phyloP scores from a whole-genome alignment of 2,113 vertebrate genomes.

The Promerops cafer region DNA sequence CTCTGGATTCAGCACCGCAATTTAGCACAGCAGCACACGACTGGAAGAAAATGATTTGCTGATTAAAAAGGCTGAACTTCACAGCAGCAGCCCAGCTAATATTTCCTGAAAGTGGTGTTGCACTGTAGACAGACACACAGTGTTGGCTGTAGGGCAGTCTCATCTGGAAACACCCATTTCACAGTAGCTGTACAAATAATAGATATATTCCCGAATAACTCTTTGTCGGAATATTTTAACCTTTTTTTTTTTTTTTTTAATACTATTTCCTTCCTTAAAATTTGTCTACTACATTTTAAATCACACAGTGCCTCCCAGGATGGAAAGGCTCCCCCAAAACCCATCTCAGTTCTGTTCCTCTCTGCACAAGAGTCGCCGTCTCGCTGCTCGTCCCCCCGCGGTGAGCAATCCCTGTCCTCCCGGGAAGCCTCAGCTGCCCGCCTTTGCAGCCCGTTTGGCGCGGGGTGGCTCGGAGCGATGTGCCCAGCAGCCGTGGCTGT shows the following conservation, averaged over 20 bases:
- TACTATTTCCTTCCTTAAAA: neutral
- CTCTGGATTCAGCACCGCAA: neutral
- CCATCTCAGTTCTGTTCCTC: accelerated
- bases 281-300: neutral
- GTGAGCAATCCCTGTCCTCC: neutral
- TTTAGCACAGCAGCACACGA: neutral
- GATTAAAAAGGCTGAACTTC: neutral
- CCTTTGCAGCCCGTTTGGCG: neutral
- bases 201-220: neutral
- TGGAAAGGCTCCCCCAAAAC: neutral
- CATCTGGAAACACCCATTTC: neutral
- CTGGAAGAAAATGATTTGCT: neutral
- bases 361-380: neutral
- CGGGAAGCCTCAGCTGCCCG: neutral
- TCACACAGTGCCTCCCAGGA: neutral
- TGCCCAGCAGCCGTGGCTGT: neutral
- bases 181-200: neutral
- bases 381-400: neutral
- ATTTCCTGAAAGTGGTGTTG: neutral
- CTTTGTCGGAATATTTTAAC: neutral
- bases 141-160: neutral
- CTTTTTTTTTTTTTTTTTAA: accelerated
- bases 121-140: neutral
- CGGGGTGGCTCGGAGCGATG: neutral
- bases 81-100: neutral